A percentile compares a stretch with the other conserved stretches of the same genome.
These are phyloP conservation scores for Drosophila percnosoma DNA, from an alignment of 2,888 invertebrate species.

Conservation along the genomic window DNA sequence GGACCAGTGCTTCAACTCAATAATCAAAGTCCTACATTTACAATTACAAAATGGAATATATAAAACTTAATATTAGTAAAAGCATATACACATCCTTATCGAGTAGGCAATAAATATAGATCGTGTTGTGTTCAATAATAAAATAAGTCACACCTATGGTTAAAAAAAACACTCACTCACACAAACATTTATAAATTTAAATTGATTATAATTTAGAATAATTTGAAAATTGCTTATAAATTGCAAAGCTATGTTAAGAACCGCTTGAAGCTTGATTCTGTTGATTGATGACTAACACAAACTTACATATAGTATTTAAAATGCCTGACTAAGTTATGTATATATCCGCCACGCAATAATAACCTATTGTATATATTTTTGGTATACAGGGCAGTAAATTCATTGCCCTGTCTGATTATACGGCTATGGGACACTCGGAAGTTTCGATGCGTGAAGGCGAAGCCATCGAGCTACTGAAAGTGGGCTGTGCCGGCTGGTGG, in stretches of 20 bases:
- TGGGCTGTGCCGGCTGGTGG: conserved; percentile 99
- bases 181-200: not conserved
- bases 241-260: conserved; percentile 4
- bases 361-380: conserved; percentile 44
- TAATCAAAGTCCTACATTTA: not conserved
- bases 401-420: conserved; percentile 96
- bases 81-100: not conserved
- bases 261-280: conserved; percentile 20
- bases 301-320: not conserved
- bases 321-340: conserved; percentile 82
- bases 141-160: not conserved
- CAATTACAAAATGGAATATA: not conserved
- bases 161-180: not conserved
- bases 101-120: not conserved
- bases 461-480: conserved; percentile 94
- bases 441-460: conserved; percentile 96
- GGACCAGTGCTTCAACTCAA: not conserved
- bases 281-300: conserved; percentile 12
- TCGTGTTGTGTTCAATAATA: not conserved
- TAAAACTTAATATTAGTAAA: not conserved
- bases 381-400: conserved; percentile 90
- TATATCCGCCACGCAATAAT: conserved; percentile 27
- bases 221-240: conserved; percentile 3
- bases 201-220: conserved; percentile 1
- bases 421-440: conserved; percentile 95